These are phyloP conservation scores for Phodopus roborovskii DNA, from an alignment of 2,113 vertebrate genomes.

Conservation along the genomic window DNA sequence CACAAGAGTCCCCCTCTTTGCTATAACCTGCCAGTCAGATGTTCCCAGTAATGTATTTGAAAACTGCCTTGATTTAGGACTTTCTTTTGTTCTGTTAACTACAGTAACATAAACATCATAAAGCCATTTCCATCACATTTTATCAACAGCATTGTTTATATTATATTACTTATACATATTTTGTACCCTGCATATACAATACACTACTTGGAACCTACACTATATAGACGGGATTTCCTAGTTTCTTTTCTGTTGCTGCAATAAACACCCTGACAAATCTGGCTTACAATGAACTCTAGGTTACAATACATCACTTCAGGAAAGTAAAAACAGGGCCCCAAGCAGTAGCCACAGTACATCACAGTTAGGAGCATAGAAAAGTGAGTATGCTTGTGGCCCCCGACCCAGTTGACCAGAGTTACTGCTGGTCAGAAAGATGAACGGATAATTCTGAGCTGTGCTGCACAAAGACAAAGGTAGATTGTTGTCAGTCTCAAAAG, in stretches of 20 bases:
- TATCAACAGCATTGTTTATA: neutral
- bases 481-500: neutral
- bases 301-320: neutral
- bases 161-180: neutral
- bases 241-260: neutral
- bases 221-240: neutral
- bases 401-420: no score
- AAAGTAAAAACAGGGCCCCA: neutral
- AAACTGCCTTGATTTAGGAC: neutral
- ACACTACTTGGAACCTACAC: neutral
- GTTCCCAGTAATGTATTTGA: neutral
- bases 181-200: neutral
- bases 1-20: neutral
- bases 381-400: no score
- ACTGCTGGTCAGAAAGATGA: no score
- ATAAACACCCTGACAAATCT: no score
- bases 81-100: neutral
- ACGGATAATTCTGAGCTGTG: no score
- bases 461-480: no score
- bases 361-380: neutral
- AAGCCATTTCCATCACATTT: neutral
- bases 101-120: neutral
- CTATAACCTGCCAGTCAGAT: neutral
- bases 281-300: neutral
- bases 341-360: neutral